Percentiles rank a stretch among this genome's conserved stretches.
phyloP scores from a whole-genome alignment of 1,140 invertebrate genomes.

The Neodiprion pinetum region DNA sequence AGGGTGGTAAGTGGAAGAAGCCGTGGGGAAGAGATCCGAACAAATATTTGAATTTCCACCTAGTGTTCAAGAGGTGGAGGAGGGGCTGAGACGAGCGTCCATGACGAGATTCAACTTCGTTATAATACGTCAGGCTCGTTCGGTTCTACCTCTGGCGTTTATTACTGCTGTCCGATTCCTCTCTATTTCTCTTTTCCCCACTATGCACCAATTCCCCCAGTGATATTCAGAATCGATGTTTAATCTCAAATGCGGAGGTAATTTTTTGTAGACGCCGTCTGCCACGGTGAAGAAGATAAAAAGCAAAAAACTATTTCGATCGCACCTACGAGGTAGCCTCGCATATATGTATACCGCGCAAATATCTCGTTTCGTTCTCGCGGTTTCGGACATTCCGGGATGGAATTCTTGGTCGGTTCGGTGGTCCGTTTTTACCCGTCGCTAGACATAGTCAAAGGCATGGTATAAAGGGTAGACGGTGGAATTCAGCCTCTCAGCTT shows the following conservation, averaged over 20 bases:
- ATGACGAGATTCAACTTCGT: neutral
- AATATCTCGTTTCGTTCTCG: too few relatives aligned
- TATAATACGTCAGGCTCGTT: neutral
- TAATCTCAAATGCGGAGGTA: neutral
- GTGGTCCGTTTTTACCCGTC: neutral
- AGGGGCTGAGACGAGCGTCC: neutral
- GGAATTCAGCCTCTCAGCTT: conserved; percentile 59
- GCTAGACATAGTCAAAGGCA: conserved; percentile 50
- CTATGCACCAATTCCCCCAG: too few relatives aligned
- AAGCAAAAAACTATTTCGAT: too few relatives aligned
- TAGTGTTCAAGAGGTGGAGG: neutral
- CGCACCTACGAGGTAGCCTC: too few relatives aligned
- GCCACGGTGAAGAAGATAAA: neutral
- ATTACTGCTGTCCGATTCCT: neutral
- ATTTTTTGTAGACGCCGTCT: neutral
- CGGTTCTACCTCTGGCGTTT: neutral
- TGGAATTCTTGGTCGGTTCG: neutral
- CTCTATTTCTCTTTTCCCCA: too few relatives aligned
- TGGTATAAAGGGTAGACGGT: conserved; percentile 54
- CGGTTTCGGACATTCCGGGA: neutral
- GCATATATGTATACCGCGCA: too few relatives aligned
- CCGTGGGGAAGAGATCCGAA: neutral
- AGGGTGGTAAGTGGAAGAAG: neutral
- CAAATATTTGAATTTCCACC: neutral
- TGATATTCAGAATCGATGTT: too few relatives aligned